Percentiles rank a stretch among this genome's conserved stretches.
phyloP scores from a whole-genome alignment of 2,888 invertebrate genomes.

The Acrobasis repandana region DNA sequence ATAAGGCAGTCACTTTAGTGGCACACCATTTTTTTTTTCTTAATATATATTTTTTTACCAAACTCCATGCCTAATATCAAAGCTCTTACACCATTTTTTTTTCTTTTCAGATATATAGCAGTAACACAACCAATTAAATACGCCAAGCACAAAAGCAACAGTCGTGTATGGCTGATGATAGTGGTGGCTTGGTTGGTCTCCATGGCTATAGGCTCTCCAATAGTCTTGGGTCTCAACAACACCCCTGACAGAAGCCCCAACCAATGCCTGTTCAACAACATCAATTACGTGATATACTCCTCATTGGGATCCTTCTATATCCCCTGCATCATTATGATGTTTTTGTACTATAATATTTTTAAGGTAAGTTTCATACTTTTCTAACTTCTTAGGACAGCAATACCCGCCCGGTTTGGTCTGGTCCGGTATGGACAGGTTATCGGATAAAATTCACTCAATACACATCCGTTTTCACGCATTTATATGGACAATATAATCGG shows the following conservation, averaged over 20 bases:
- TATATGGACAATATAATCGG: too few relatives aligned
- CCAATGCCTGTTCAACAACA: conserved; percentile 98
- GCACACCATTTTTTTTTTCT: too few relatives aligned
- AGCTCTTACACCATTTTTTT: conserved; percentile 10
- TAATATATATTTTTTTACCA: too few relatives aligned
- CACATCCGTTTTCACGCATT: too few relatives aligned
- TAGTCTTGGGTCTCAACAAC: conserved; percentile 97
- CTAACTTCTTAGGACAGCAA: too few relatives aligned
- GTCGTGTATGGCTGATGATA: conserved; percentile 96
- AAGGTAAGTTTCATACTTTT: conserved; percentile 84
- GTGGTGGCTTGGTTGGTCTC: conserved; percentile 96
- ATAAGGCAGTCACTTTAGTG: too few relatives aligned
- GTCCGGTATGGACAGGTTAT: too few relatives aligned
- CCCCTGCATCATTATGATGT: conserved; percentile 98
- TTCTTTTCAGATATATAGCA: conserved; percentile 93
- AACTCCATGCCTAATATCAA: too few relatives aligned
- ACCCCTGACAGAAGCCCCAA: conserved; percentile 91
- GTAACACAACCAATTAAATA: conserved; percentile 99
- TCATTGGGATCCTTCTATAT: conserved; percentile 99
- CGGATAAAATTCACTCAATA: too few relatives aligned
- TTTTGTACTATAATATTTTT: conserved; percentile 98
- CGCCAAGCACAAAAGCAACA: conserved; percentile 98
- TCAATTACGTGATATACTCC: conserved; percentile 98
- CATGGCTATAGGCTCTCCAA: conserved; percentile 96
- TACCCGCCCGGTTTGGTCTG: too few relatives aligned